phyloP scores from a whole-genome alignment of 1,140 invertebrate species.

The Drosophila mayri region DNA sequence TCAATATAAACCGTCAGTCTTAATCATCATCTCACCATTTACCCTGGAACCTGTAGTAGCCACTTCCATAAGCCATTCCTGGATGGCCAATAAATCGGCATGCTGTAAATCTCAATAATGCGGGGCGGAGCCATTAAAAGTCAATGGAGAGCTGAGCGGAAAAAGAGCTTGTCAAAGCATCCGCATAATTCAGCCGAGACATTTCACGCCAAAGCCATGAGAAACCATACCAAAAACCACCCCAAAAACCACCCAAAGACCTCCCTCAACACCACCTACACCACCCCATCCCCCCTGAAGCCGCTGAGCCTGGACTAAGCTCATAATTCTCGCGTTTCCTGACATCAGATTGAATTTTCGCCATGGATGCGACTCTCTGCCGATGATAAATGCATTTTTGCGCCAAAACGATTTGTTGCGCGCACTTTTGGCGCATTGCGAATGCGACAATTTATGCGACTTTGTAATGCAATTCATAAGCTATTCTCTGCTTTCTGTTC shows the following conservation, averaged over 20 bases:
- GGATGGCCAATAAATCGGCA: slow-evolving; percentile 45
- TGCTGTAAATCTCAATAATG: slow-evolving; percentile 55
- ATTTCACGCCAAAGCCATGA: slow-evolving; percentile 29
- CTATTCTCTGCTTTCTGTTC: slow-evolving; percentile 30
- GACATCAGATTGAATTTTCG: slow-evolving; percentile 71
- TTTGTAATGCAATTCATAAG: slow-evolving; percentile 81
- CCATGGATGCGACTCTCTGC: slow-evolving; percentile 60
- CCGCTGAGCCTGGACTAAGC: slow-evolving; percentile 30
- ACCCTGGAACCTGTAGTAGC: neutral
- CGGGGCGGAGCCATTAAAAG: slow-evolving; percentile 46
- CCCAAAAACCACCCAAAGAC: neutral
- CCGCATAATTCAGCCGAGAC: slow-evolving; percentile 45
- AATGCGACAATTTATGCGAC: slow-evolving; percentile 67
- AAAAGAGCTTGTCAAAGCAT: slow-evolving; percentile 55
- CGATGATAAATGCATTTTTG: slow-evolving; percentile 68
- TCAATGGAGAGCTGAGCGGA: slow-evolving; percentile 46
- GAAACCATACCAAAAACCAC: neutral
- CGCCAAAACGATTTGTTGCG: slow-evolving; percentile 75
- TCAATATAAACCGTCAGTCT: slow-evolving; percentile 5
- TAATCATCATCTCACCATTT: slow-evolving; percentile 1
- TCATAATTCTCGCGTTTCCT: slow-evolving; percentile 70
- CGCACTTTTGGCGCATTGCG: slow-evolving; percentile 61
- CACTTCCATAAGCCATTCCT: slow-evolving; percentile 33
- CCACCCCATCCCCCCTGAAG: neutral
- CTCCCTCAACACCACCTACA: slow-evolving; percentile 2